Evolutionary conservation across 1,140 invertebrate genomes (phyloP).

Genomic region (Sarcophaga peregrina): DNA sequence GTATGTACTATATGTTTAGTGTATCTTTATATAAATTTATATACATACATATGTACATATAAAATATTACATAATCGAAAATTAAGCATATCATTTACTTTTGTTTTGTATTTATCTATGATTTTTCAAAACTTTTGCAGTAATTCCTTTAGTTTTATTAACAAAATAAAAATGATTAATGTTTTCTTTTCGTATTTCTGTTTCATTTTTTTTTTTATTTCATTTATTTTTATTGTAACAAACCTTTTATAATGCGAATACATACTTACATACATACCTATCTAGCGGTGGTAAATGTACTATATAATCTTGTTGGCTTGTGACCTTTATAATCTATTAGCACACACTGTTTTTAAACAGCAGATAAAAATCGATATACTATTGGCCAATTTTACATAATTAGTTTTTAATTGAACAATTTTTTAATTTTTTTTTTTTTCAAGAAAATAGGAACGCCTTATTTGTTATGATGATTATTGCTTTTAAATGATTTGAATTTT

Average conservation of each 20-base stretch:
- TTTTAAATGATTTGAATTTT: too few relatives aligned
- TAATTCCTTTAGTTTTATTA: neutral
- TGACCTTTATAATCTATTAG: slow-evolving; percentile 10
- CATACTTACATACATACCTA: neutral
- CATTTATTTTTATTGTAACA: slow-evolving; percentile 1
- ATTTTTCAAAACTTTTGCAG: neutral
- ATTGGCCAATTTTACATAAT: neutral
- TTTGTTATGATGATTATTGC: too few relatives aligned
- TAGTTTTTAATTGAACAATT: neutral
- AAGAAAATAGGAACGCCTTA: too few relatives aligned
- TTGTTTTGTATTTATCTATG: neutral
- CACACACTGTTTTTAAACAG: neutral
- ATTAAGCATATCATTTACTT: neutral
- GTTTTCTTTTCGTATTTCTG: neutral
- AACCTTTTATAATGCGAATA: neutral
- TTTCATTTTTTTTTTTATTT: too few relatives aligned
- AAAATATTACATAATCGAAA: neutral
- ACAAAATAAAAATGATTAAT: neutral
- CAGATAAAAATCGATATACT: neutral
- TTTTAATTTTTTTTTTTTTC: too few relatives aligned
- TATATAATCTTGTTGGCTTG: neutral
- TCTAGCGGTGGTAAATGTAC: too few relatives aligned
- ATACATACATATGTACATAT: neutral
- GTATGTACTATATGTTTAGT: too few relatives aligned
- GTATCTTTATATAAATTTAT: neutral